Evolutionary conservation across 2,888 invertebrate species (phyloP).

Genomic region (Nemotelus nigrinus): DNA sequence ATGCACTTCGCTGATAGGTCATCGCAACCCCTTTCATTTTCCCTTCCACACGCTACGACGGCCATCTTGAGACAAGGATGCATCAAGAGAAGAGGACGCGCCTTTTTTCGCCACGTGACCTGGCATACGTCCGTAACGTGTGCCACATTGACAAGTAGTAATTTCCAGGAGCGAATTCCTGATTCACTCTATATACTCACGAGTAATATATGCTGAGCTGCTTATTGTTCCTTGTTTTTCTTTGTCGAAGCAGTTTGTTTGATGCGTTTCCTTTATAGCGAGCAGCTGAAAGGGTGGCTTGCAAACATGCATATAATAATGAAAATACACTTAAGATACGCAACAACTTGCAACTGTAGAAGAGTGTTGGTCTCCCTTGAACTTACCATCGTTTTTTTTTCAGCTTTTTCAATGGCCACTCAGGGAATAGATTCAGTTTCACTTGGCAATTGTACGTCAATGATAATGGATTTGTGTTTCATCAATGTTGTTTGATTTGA

Average conservation of each 20-base stretch:
- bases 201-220: constrained; percentile 13
- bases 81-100: constrained; percentile 26
- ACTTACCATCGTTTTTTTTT: background rate
- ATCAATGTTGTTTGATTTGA: constrained; percentile 33
- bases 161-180: constrained; percentile 32
- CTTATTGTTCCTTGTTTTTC: constrained; percentile 8
- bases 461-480: constrained; percentile 40
- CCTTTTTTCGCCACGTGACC: constrained; percentile 36
- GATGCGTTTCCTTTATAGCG: background rate
- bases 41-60: background rate
- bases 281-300: background rate
- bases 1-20: constrained; percentile 18
- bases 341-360: constrained; percentile 5
- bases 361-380: constrained; percentile 5
- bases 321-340: constrained; percentile 31
- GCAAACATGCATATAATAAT: constrained; percentile 1
- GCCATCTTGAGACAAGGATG: background rate
- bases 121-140: constrained; percentile 36
- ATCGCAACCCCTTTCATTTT: too few relatives aligned
- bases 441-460: constrained; percentile 6
- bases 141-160: constrained; percentile 31
- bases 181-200: constrained; percentile 31
- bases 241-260: background rate
- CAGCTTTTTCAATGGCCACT: constrained; percentile 26
- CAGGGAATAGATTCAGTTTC: constrained; percentile 30